These are phyloP conservation scores for Parazoanthus darwini DNA, from an alignment of 92 coral and sea anemone species.

Conservation along the genomic window DNA sequence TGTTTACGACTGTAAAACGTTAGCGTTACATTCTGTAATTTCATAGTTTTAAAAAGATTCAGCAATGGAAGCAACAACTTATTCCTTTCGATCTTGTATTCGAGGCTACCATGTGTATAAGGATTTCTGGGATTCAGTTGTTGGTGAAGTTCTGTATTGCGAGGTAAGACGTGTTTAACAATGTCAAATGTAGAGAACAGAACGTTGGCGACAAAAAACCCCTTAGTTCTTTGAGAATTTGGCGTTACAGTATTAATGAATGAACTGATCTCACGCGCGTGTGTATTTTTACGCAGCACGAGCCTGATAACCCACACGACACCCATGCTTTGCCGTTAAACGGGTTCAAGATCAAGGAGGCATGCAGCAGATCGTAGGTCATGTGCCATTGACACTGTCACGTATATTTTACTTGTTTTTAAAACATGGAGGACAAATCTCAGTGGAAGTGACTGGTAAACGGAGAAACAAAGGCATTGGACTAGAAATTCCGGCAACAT, in stretches of 20 bases:
- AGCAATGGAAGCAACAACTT: background rate
- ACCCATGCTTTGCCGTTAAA: background rate
- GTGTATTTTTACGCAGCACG: conserved; percentile 29
- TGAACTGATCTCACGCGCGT: conserved; percentile 38
- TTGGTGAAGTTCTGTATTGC: conserved; percentile 4
- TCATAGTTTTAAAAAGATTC: no score
- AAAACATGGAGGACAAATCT: no score
- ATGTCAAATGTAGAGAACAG: conserved; percentile 40
- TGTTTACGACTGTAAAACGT: conserved; percentile 30
- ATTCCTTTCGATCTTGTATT: no score
- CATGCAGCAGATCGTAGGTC: conserved; percentile 17
- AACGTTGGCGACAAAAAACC: conserved; percentile 36
- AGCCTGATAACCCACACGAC: conserved; percentile 11
- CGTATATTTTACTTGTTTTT: no score
- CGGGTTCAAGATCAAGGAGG: conserved; percentile 12
- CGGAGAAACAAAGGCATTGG: background rate
- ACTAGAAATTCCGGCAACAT: no score
- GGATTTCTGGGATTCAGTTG: conserved; percentile 10
- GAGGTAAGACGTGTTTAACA: conserved; percentile 47
- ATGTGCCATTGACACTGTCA: background rate
- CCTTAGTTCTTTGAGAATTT: conserved; percentile 40
- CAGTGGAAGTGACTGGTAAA: background rate
- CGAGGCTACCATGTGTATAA: conserved; percentile 1
- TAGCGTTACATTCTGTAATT: no score
- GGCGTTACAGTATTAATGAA: conserved; percentile 44